phyloP scores from a whole-genome alignment of 2,888 invertebrate species.

The Choreutis nemorana region DNA sequence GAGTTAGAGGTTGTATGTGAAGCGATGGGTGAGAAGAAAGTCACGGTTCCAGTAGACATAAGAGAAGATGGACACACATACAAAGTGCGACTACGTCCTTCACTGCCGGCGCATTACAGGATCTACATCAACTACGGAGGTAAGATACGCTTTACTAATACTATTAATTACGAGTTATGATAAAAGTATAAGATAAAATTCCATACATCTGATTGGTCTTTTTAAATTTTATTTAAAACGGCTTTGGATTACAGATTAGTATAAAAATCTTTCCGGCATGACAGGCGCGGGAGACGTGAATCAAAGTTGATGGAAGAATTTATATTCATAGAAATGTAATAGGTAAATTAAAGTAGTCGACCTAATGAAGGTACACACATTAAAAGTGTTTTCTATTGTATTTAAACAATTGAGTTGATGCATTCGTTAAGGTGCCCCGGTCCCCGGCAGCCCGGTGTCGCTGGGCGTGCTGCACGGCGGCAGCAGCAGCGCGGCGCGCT shows the following conservation, averaged over 20 bases:
- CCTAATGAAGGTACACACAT: no score
- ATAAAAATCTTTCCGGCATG: no score
- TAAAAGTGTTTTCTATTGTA: no score
- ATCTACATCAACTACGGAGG: conserved; percentile 77
- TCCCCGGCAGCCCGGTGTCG: conserved; percentile 70
- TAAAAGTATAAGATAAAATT: neutral
- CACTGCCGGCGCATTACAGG: conserved; percentile 80
- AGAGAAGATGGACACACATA: conserved; percentile 81
- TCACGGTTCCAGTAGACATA: conserved; percentile 79
- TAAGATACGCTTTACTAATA: conserved; percentile 15
- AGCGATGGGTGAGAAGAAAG: conserved; percentile 80
- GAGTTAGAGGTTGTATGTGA: conserved; percentile 88
- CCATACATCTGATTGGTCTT: no score
- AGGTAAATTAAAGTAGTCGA: no score
- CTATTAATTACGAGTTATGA: no score
- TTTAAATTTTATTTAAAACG: neutral
- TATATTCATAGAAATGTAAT: no score
- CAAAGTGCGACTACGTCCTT: conserved; percentile 85
- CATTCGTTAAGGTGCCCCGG: conserved; percentile 36
- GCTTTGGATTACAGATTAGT: no score
- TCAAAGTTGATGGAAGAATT: no score
- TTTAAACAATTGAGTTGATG: no score
- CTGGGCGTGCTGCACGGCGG: conserved; percentile 48
- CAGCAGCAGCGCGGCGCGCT: conserved; percentile 58
- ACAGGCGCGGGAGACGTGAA: no score